phyloP scores from a whole-genome alignment of 2,888 invertebrate species.

The Ectemnius continuus region DNA sequence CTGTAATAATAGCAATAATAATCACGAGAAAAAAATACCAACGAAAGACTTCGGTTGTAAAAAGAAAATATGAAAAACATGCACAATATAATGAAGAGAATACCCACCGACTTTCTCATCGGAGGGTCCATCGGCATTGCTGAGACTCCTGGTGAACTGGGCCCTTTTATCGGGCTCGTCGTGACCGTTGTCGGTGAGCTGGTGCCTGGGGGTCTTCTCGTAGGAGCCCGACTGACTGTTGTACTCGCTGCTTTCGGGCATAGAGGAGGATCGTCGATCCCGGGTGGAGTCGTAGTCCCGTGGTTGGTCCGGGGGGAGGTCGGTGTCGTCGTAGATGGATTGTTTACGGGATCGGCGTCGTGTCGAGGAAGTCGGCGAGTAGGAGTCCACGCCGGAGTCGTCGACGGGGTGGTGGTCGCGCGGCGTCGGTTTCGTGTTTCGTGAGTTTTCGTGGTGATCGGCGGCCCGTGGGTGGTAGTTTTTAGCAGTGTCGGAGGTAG shows the following conservation, averaged over 20 bases:
- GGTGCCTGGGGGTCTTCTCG: constrained; percentile 71
- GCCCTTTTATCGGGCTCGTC: constrained; percentile 80
- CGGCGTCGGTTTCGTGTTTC: constrained; percentile 61
- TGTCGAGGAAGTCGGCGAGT: constrained; percentile 59
- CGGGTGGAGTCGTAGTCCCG: constrained; percentile 63
- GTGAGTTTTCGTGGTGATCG: constrained; percentile 69
- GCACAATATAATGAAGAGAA: not conserved
- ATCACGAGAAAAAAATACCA: not conserved
- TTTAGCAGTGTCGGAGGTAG: constrained; percentile 78
- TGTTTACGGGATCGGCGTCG: constrained; percentile 62
- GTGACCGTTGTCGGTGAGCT: constrained; percentile 67
- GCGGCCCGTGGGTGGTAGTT: constrained; percentile 75
- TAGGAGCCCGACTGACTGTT: constrained; percentile 74
- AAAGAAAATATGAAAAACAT: not conserved
- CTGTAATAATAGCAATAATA: not conserved
- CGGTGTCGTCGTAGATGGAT: constrained; percentile 43
- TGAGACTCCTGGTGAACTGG: constrained; percentile 88
- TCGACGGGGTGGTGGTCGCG: constrained; percentile 47
- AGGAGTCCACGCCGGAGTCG: constrained; percentile 44
- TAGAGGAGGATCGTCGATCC: constrained; percentile 75
- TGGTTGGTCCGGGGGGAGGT: constrained; percentile 27
- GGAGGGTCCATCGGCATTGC: constrained; percentile 88
- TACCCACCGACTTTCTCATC: constrained; percentile 90
- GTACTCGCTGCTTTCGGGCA: constrained; percentile 78
- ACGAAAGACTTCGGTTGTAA: not conserved